These are phyloP conservation scores for Caligus rogercresseyi DNA, from an alignment of 1,140 invertebrate species.

Conservation along the genomic window DNA sequence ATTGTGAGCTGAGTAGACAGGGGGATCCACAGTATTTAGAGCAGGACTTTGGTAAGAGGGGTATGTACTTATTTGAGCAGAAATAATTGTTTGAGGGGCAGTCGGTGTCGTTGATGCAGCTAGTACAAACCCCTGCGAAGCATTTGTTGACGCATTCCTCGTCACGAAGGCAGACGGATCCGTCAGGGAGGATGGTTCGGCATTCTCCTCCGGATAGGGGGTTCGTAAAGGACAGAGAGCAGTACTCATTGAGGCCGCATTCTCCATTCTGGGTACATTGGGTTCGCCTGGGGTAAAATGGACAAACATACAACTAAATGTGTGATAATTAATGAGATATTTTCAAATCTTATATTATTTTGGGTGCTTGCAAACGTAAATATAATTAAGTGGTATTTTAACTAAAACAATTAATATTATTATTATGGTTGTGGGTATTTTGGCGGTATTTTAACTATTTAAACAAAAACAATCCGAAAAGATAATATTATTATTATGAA, in stretches of 20 bases:
- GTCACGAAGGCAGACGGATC: conserved; percentile 8
- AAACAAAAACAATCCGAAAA: too few species aligned
- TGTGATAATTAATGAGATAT: background rate
- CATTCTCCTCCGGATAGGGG: conserved; percentile 8
- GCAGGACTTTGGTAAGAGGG: conserved; percentile 1
- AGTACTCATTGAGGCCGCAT: conserved; percentile 18
- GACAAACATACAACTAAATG: too few species aligned
- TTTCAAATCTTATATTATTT: background rate
- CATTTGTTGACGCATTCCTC: conserved; percentile 10
- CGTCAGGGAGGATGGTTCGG: conserved; percentile 11
- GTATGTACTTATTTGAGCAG: conserved; percentile 11
- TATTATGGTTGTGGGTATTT: too few species aligned
- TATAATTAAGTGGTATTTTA: too few species aligned
- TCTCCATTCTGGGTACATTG: background rate
- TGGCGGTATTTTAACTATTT: too few species aligned
- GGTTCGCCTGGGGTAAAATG: conserved; percentile 6
- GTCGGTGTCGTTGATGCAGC: background rate
- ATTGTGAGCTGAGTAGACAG: conserved; percentile 5
- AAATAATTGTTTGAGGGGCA: background rate
- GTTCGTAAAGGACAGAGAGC: background rate
- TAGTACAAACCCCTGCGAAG: conserved; percentile 10
- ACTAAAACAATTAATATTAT: too few species aligned
- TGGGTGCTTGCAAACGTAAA: too few species aligned
- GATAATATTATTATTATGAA: too few species aligned
- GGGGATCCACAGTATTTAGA: background rate